These are phyloP conservation scores for Hemithea aestivaria DNA, from an alignment of 2,888 invertebrate genomes.

Conservation along the genomic window DNA sequence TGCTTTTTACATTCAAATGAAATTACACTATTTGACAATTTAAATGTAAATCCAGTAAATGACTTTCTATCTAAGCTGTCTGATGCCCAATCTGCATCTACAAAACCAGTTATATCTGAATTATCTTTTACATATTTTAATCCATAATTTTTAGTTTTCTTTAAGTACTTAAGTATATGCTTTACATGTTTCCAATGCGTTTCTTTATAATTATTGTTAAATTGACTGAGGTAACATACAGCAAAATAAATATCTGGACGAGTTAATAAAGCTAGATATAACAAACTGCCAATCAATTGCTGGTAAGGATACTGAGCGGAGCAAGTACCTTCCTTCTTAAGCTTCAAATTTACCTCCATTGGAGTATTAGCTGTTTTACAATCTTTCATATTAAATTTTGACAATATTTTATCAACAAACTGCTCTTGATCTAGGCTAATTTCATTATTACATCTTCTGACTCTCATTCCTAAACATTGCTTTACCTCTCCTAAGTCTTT, in stretches of 20 bases:
- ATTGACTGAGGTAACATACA: slow-evolving; percentile 26
- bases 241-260: slow-evolving; percentile 26
- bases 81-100: no score
- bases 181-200: slow-evolving; percentile 21
- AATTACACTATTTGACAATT: no score
- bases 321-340: slow-evolving; percentile 27
- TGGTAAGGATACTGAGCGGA: no score
- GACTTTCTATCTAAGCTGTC: no score
- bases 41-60: no score
- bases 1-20: no score
- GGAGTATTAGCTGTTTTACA: no score
- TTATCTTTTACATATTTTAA: no score
- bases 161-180: slow-evolving; percentile 19
- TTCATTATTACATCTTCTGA: slow-evolving; percentile 5
- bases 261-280: slow-evolving; percentile 19
- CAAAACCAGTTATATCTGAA: no score
- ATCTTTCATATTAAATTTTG: slow-evolving; percentile 18
- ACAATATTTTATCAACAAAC: slow-evolving; percentile 5
- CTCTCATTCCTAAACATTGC: no score
- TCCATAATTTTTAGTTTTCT: slow-evolving; percentile 21
- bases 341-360: slow-evolving; percentile 25
- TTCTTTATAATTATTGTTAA: slow-evolving; percentile 23
- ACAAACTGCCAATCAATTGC: no score
- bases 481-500: slow-evolving; percentile 14
- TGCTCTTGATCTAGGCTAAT: slow-evolving; percentile 11